These are phyloP conservation scores for Meloidogyne hapla DNA, from an alignment of 1,140 invertebrate genomes.

Conservation along the genomic window DNA sequence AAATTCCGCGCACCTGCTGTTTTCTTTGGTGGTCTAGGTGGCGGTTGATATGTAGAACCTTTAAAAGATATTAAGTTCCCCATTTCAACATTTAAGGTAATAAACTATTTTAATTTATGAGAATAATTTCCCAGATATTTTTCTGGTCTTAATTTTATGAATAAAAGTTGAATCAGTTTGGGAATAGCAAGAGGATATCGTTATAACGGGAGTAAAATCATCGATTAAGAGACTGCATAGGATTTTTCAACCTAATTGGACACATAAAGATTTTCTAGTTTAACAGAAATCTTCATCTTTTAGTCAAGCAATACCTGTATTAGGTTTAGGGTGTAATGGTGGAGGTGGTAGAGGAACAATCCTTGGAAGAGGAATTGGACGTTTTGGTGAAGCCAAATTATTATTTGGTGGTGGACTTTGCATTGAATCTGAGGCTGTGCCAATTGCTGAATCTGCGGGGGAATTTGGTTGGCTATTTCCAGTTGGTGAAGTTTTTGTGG, in stretches of 20 bases:
- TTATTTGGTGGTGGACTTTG: background rate
- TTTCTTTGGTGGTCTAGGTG: constrained; percentile 5
- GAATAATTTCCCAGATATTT: too few species aligned
- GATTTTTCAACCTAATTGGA: too few species aligned
- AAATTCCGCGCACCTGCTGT: background rate
- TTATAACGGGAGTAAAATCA: too few species aligned
- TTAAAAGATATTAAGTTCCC: too few species aligned
- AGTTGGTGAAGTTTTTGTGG: background rate
- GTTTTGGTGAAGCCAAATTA: background rate
- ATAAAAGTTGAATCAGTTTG: too few species aligned
- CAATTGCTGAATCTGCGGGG: constrained; percentile 6
- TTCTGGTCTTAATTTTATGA: too few species aligned
- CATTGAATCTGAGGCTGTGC: background rate
- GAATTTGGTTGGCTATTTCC: background rate
- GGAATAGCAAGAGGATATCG: too few species aligned
- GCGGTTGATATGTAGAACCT: background rate
- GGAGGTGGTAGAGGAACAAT: background rate
- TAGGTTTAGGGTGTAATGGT: background rate
- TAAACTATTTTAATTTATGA: too few species aligned
- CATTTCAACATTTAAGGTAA: too few species aligned
- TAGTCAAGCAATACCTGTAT: background rate
- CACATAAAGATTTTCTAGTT: too few species aligned
- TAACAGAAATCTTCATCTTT: too few species aligned
- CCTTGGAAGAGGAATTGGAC: background rate
- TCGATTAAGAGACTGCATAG: too few species aligned